Evolutionary conservation across 2,113 vertebrate species (phyloP).

Genomic region (Speoplatyrhinus poulsoni): DNA sequence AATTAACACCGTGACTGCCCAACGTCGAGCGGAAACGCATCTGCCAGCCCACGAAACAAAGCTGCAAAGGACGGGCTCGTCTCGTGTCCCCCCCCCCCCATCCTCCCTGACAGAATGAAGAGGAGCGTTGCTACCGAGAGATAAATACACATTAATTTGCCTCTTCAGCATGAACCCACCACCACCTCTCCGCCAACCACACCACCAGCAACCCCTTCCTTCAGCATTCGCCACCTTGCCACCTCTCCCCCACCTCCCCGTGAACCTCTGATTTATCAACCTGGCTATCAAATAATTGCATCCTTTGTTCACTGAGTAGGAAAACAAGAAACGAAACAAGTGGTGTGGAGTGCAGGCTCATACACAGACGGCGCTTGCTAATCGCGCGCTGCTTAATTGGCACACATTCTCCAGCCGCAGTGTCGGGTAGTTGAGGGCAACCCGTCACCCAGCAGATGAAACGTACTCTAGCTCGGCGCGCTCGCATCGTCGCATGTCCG

Average conservation of each 20-base stretch:
- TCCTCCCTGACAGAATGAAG: slow-evolving; percentile 16
- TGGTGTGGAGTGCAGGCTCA: neutral
- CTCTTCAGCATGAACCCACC: neutral
- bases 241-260: neutral
- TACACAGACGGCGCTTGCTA: slow-evolving; percentile 17
- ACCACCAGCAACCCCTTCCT: neutral
- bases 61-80: slow-evolving; percentile 11
- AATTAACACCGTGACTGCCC: slow-evolving; percentile 31
- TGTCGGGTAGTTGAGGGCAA: slow-evolving; percentile 14
- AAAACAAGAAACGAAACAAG: slow-evolving; percentile 1
- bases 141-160: slow-evolving; percentile 5
- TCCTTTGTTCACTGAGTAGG: slow-evolving; percentile 27
- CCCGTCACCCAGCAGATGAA: slow-evolving; percentile 27
- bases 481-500: slow-evolving; percentile 30
- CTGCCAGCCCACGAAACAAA: slow-evolving; percentile 20
- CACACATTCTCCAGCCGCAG: slow-evolving; percentile 23
- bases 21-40: slow-evolving; percentile 5
- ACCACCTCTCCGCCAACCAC: too few species aligned
- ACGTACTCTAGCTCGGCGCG: slow-evolving; percentile 27
- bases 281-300: slow-evolving; percentile 16
- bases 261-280: slow-evolving; percentile 8
- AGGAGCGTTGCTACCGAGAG: neutral
- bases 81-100: neutral
- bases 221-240: too few species aligned
- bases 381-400: slow-evolving; percentile 40